A percentile compares a stretch with the other conserved stretches of the same genome.
Evolutionary conservation across 2,888 invertebrate genomes (phyloP).

Genomic region (Napeogenes sylphis): DNA sequence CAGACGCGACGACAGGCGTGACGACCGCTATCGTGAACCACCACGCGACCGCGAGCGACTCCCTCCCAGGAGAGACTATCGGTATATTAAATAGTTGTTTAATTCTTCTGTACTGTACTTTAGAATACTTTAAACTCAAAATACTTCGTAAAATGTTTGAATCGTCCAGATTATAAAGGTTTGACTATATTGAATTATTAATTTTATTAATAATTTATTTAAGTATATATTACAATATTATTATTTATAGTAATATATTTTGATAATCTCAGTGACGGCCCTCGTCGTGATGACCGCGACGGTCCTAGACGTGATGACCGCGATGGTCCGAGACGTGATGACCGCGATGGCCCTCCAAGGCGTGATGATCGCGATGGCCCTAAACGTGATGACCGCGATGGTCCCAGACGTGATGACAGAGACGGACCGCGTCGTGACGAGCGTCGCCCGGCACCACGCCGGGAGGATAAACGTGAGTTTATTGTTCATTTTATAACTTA

Average conservation of each 20-base stretch:
- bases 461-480: constrained; percentile 72
- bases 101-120: background rate
- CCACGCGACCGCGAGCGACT: constrained; percentile 46
- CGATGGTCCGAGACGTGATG: constrained; percentile 49
- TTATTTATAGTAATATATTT: background rate
- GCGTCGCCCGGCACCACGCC: constrained; percentile 55
- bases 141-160: no score
- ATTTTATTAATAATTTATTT: no score
- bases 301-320: constrained; percentile 50
- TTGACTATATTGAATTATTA: no score
- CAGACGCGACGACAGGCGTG: constrained; percentile 37
- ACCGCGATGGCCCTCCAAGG: constrained; percentile 46
- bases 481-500: background rate
- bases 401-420: constrained; percentile 55
- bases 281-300: constrained; percentile 41
- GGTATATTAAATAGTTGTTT: constrained; percentile 39
- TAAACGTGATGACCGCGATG: constrained; percentile 37
- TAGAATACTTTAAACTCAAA: background rate
- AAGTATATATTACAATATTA: no score
- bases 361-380: constrained; percentile 43
- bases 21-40: constrained; percentile 49
- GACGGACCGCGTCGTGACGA: constrained; percentile 44
- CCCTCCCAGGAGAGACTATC: constrained; percentile 51
- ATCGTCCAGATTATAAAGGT: no score
- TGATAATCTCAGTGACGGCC: background rate